These are phyloP conservation scores for Cryptomyrus ogoouensis DNA, from an alignment of 2,113 vertebrate genomes.

Conservation along the genomic window DNA sequence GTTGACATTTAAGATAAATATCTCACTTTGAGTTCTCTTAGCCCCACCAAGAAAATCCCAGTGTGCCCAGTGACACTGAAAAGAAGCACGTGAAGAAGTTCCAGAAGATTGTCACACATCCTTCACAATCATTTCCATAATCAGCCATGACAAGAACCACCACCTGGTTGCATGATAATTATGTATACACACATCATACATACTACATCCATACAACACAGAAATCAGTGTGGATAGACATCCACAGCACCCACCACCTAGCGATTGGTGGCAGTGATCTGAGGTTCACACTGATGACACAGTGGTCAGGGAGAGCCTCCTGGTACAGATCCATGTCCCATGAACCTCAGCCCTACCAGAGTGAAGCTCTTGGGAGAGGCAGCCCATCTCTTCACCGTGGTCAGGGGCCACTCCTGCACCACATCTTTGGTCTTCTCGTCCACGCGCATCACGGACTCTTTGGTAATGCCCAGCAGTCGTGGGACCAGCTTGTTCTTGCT, in stretches of 20 bases:
- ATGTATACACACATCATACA: not conserved
- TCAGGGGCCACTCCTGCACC: conserved; percentile 95
- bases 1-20: not conserved
- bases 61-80: not conserved
- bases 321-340: not conserved
- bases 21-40: not conserved
- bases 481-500: conserved; percentile 96
- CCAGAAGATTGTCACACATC: not conserved
- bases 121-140: not conserved
- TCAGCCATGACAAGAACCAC: not conserved
- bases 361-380: conserved; percentile 98
- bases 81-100: not conserved
- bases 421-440: conserved; percentile 98
- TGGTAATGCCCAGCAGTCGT: conserved; percentile 91
- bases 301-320: not conserved
- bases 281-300: not conserved
- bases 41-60: not conserved
- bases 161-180: not conserved
- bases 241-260: not conserved
- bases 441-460: conserved; percentile 97
- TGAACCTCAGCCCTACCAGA: conserved; percentile 66
- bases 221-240: not conserved
- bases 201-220: not conserved
- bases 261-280: not conserved
- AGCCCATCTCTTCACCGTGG: conserved; percentile 97